Percentiles rank a stretch among this genome's conserved stretches.
These are phyloP conservation scores for Spilarctia lutea DNA, from an alignment of 2,888 invertebrate species.

Conservation along the genomic window DNA sequence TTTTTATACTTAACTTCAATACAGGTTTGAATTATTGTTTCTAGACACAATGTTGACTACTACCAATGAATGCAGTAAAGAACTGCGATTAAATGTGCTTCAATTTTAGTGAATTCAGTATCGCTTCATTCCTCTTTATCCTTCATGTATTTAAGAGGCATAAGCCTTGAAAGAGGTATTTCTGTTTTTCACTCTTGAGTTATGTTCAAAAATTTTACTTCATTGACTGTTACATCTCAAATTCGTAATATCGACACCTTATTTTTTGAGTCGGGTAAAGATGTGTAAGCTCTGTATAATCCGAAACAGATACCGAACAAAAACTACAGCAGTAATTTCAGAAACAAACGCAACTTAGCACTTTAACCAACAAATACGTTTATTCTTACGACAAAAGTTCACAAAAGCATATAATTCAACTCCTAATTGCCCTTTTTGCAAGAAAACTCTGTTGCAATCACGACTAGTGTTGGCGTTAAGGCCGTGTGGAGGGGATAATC, in stretches of 20 bases:
- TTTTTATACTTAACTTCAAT: not conserved
- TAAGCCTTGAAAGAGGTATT: too few species aligned
- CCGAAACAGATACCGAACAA: slow-evolving; percentile 3
- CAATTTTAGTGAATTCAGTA: too few species aligned
- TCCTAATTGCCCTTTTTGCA: slow-evolving; percentile 44
- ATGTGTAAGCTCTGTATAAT: not conserved
- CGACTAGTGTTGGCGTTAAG: slow-evolving; percentile 3
- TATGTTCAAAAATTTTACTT: too few species aligned
- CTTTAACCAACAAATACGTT: slow-evolving; percentile 42
- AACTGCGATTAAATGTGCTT: too few species aligned
- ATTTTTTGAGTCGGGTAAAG: not conserved
- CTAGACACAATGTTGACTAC: not conserved
- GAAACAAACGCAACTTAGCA: slow-evolving; percentile 33
- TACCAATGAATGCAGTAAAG: not conserved
- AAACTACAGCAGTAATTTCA: slow-evolving; percentile 6
- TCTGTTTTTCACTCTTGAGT: too few species aligned
- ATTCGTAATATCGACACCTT: not conserved
- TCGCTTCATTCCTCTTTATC: too few species aligned
- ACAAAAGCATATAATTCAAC: slow-evolving; percentile 47
- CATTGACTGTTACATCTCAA: not conserved
- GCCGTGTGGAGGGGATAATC: slow-evolving; percentile 17
- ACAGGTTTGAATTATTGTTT: not conserved
- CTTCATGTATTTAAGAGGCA: too few species aligned
- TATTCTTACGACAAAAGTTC: slow-evolving; percentile 45
- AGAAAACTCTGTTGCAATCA: slow-evolving; percentile 41